phyloP scores from a whole-genome alignment of 2,113 vertebrate genomes.

The Seriola rivoliana region DNA sequence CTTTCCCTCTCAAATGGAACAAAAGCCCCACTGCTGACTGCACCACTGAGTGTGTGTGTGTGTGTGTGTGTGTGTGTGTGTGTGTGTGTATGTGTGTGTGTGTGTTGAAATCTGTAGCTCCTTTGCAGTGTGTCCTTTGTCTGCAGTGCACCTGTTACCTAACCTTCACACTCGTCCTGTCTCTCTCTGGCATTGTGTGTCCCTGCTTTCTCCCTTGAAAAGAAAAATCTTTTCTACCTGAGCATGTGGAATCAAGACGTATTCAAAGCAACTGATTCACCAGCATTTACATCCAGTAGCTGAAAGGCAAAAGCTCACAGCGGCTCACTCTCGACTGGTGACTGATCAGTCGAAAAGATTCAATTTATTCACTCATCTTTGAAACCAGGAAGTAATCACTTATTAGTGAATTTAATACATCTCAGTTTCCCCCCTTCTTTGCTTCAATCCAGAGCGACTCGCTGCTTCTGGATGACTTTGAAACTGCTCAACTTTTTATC shows the following conservation, averaged over 20 bases:
- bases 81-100: constrained; percentile 23
- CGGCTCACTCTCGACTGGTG: constrained; percentile 1
- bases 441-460: constrained; percentile 83
- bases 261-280: neutral
- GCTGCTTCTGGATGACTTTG: constrained; percentile 84
- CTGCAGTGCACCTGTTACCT: constrained; percentile 69
- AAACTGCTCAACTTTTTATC: constrained; percentile 82
- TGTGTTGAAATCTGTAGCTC: constrained; percentile 26
- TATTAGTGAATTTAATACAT: constrained; percentile 14
- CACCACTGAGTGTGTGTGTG: constrained; percentile 20
- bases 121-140: constrained; percentile 29
- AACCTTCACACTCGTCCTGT: constrained; percentile 16
- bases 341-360: neutral
- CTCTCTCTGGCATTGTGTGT: constrained; percentile 35
- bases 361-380: neutral
- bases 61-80: constrained; percentile 17
- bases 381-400: neutral
- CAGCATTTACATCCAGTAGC: neutral
- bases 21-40: constrained; percentile 42
- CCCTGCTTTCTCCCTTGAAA: constrained; percentile 35
- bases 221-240: constrained; percentile 25
- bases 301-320: constrained; percentile 3
- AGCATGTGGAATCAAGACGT: neutral
- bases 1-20: constrained; percentile 16
- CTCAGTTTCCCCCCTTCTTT: constrained; percentile 51